Evolutionary conservation across 1,140 invertebrate genomes (phyloP).

Genomic region (Cephus cinctus): DNA sequence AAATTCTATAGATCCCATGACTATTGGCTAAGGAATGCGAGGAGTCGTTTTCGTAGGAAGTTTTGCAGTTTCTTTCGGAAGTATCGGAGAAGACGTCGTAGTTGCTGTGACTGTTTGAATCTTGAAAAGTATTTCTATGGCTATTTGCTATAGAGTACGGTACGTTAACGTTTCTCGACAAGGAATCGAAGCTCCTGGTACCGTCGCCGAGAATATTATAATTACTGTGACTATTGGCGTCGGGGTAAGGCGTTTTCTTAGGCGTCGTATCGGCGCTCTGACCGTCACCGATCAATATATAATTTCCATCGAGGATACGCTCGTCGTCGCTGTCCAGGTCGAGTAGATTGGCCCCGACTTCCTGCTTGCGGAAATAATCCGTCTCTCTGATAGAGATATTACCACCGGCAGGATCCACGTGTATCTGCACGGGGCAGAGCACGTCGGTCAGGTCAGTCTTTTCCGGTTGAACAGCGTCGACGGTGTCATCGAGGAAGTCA

Average conservation of each 20-base stretch:
- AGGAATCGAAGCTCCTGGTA: constrained; percentile 3
- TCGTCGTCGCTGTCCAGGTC: constrained; percentile 24
- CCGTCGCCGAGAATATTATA: constrained; percentile 19
- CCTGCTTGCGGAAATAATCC: too few species aligned
- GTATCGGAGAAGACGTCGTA: constrained; percentile 14
- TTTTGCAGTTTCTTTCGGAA: neutral
- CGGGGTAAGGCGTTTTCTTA: constrained; percentile 17
- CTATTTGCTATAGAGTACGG: neutral
- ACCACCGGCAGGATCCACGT: constrained; percentile 19
- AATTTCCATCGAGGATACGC: constrained; percentile 12
- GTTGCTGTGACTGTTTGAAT: constrained; percentile 28
- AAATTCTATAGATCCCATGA: constrained; percentile 26
- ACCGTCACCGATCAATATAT: constrained; percentile 15
- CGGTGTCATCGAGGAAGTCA: constrained; percentile 20
- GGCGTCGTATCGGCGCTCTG: constrained; percentile 7
- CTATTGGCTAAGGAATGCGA: constrained; percentile 30
- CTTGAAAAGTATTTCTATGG: constrained; percentile 17
- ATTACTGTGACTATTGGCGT: constrained; percentile 35
- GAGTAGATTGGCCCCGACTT: constrained; percentile 13
- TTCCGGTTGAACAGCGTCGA: constrained; percentile 17
- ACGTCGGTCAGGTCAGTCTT: constrained; percentile 21
- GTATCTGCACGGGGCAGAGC: constrained; percentile 29
- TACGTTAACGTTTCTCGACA: neutral
- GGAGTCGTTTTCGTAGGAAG: neutral
- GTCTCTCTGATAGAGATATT: too few species aligned